These are phyloP conservation scores for Podotricha telesiphe DNA, from an alignment of 2,888 invertebrate genomes.

Conservation along the genomic window DNA sequence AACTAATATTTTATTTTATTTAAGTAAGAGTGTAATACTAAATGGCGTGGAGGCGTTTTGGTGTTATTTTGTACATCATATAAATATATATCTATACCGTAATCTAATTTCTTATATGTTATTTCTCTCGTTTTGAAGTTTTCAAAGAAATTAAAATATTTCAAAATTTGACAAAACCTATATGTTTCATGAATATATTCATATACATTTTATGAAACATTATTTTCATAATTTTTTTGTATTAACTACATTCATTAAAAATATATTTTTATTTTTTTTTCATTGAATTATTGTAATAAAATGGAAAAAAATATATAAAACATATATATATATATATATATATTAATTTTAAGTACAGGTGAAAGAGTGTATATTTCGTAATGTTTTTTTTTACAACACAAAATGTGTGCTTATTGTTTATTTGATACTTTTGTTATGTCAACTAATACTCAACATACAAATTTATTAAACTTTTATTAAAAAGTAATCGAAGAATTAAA, in stretches of 20 bases:
- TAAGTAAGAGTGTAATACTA: constrained; percentile 32
- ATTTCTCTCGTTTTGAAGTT: background rate
- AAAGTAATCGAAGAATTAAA: too few relatives aligned
- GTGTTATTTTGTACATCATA: constrained; percentile 23
- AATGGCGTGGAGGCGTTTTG: constrained; percentile 34
- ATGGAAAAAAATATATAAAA: too few relatives aligned
- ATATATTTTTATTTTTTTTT: background rate
- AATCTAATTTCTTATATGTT: background rate
- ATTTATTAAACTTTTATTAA: too few relatives aligned
- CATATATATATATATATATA: too few relatives aligned
- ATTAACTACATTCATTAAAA: background rate
- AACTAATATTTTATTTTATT: constrained; percentile 10
- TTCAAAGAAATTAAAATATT: background rate
- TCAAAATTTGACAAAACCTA: background rate
- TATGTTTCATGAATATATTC: background rate
- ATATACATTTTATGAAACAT: background rate
- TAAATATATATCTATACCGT: background rate
- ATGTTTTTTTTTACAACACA: background rate
- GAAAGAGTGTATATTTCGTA: background rate
- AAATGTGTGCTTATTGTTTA: background rate
- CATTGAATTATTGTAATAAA: background rate
- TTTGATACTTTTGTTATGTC: too few relatives aligned
- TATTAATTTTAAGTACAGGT: constrained; percentile 4
- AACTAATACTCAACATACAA: too few relatives aligned
- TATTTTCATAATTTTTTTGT: background rate